A percentile compares a stretch with the other conserved stretches of the same genome.
Conservation (phyloP, 2,113 vertebrate species). For the Oreochromis niloticus region DNA sequence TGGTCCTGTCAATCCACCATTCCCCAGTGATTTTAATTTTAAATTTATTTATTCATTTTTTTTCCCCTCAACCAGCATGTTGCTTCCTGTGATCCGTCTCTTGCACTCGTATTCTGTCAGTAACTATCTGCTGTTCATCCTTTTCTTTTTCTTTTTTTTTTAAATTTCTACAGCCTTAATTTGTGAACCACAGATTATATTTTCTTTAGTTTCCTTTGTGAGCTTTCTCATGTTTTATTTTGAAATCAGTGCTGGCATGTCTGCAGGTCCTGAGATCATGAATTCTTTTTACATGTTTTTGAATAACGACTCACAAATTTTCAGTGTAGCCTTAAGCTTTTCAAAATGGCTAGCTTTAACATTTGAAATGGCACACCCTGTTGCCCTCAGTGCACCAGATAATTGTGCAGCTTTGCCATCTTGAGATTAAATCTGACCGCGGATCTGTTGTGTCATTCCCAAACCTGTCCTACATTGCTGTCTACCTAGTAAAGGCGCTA, state of each 20-base stretch:
- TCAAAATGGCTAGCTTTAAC: not conserved
- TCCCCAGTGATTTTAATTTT: not conserved
- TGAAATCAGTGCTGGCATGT: not conserved
- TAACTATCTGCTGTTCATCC: not conserved
- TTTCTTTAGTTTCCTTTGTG: not conserved
- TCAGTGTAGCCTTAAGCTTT: not conserved
- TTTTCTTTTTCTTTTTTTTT: not conserved
- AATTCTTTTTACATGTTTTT: not conserved
- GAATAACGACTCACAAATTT: not conserved
- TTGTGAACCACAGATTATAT: not conserved
- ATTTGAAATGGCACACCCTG: not conserved
- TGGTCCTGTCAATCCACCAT: not conserved
- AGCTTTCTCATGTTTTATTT: not conserved
- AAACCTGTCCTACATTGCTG: not conserved
- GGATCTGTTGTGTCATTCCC: not conserved
- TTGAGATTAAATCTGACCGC: not conserved
- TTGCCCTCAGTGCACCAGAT: not conserved
- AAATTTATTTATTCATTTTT: not conserved
- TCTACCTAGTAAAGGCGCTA: not conserved
- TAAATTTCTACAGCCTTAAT: not conserved
- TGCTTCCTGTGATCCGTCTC: slow-evolving; percentile 9
- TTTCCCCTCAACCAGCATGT: slow-evolving; percentile 29
- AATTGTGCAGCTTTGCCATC: not conserved
- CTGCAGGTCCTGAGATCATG: not conserved
- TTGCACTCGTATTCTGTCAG: not conserved